Conservation (phyloP, 2,888 invertebrate species). For the Actias luna region DNA sequence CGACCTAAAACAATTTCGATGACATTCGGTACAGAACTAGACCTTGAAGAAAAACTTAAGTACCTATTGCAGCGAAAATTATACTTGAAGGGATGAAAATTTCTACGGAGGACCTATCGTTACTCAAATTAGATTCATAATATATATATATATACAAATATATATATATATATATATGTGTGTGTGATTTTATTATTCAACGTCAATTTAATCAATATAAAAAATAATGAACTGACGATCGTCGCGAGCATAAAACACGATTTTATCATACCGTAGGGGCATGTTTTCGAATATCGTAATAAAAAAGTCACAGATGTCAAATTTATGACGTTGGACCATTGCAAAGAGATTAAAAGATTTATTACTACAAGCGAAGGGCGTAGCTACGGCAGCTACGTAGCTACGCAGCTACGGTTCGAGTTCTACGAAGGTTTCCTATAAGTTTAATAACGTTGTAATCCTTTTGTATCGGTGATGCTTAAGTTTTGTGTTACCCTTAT, state of each 20-base stretch:
- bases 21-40: no score
- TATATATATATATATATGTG: no score
- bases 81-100: no score
- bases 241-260: constrained; percentile 74
- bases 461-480: constrained; percentile 38
- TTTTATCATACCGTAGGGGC: constrained; percentile 79
- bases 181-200: constrained; percentile 31
- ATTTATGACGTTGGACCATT: constrained; percentile 79
- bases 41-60: no score
- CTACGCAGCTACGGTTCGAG: constrained; percentile 46
- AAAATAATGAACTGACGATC: constrained; percentile 74
- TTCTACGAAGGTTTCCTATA: constrained; percentile 55
- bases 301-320: constrained; percentile 82
- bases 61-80: no score
- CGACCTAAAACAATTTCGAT: no score
- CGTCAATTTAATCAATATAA: constrained; percentile 68
- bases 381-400: constrained; percentile 43
- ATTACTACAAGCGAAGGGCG: constrained; percentile 56
- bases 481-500: constrained; percentile 3
- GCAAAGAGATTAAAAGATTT: constrained; percentile 81
- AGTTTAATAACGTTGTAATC: constrained; percentile 57
- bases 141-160: no score
- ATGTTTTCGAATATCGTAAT: constrained; percentile 79
- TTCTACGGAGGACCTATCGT: no score
- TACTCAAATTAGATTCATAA: no score